Evolutionary conservation across 2,797 vertebrate species (phyloP).

Genomic region (Erethizon dorsatum): DNA sequence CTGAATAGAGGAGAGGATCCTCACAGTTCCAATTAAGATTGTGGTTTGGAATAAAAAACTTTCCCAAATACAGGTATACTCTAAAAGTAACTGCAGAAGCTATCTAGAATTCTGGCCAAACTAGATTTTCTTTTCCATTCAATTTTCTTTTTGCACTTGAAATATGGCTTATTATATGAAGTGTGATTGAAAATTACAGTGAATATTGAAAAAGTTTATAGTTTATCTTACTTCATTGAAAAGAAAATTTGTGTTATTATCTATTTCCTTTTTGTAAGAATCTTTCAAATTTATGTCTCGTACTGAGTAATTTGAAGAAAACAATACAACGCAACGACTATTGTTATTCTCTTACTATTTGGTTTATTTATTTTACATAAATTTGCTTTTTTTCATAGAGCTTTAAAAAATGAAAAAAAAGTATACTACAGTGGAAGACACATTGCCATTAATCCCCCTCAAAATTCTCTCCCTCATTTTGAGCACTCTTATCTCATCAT

Average conservation of each 20-base stretch:
- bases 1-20: neutral
- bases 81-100: neutral
- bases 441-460: neutral
- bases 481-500: neutral
- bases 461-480: neutral
- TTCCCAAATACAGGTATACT: neutral
- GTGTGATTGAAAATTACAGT: too few relatives aligned
- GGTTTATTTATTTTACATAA: neutral
- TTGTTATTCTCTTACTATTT: neutral
- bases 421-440: neutral
- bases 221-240: too few relatives aligned
- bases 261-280: neutral
- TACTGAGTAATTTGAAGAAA: neutral
- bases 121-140: slow-evolving; percentile 30
- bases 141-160: slow-evolving; percentile 48
- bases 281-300: neutral
- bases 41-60: slow-evolving; percentile 16
- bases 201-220: too few relatives aligned
- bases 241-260: neutral
- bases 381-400: neutral
- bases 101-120: neutral
- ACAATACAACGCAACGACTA: neutral
- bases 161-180: neutral
- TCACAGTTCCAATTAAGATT: neutral
- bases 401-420: neutral